Percentiles rank a stretch among this genome's conserved stretches.
Evolutionary conservation across 2,888 invertebrate genomes (phyloP).

Genomic region (Diloba caeruleocephala): DNA sequence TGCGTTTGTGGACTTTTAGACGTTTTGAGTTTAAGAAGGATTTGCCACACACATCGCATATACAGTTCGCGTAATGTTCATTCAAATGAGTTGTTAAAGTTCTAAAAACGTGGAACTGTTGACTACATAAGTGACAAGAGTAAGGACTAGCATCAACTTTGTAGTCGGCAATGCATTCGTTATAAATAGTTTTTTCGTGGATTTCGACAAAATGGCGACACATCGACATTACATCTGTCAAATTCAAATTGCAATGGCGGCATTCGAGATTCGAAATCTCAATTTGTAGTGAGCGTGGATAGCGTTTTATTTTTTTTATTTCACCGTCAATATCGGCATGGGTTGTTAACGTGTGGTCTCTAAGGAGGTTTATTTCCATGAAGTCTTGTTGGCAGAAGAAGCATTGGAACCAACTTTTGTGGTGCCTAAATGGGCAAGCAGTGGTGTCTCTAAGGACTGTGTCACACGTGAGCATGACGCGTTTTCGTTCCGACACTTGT

Average conservation of each 20-base stretch:
- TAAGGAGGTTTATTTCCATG: slow-evolving; percentile 72
- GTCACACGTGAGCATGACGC: slow-evolving; percentile 72
- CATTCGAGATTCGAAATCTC: slow-evolving; percentile 80
- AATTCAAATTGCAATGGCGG: slow-evolving; percentile 67
- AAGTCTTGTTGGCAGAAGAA: slow-evolving; percentile 79
- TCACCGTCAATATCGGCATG: slow-evolving; percentile 70
- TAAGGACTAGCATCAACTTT: slow-evolving; percentile 76
- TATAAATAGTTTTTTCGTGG: slow-evolving; percentile 75
- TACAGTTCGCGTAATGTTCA: slow-evolving; percentile 84
- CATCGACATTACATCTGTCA: slow-evolving; percentile 72
- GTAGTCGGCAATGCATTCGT: slow-evolving; percentile 80
- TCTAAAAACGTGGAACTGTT: slow-evolving; percentile 78
- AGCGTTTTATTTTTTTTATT: slow-evolving; percentile 76
- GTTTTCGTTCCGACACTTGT: slow-evolving; percentile 75
- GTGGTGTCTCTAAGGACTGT: slow-evolving; percentile 74
- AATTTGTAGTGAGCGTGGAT: slow-evolving; percentile 79
- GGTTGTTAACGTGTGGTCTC: slow-evolving; percentile 62
- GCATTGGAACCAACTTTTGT: slow-evolving; percentile 83
- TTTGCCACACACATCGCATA: slow-evolving; percentile 86
- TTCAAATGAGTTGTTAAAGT: slow-evolving; percentile 82
- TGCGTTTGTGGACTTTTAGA: slow-evolving; percentile 83
- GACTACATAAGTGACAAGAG: slow-evolving; percentile 73
- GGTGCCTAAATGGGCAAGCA: slow-evolving; percentile 81
- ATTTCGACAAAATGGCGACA: slow-evolving; percentile 68
- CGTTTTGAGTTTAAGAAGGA: slow-evolving; percentile 84